Percentiles rank a stretch among this genome's conserved stretches.
Conservation (phyloP, 2,113 vertebrate species). For the Copsychus sechellarum region DNA sequence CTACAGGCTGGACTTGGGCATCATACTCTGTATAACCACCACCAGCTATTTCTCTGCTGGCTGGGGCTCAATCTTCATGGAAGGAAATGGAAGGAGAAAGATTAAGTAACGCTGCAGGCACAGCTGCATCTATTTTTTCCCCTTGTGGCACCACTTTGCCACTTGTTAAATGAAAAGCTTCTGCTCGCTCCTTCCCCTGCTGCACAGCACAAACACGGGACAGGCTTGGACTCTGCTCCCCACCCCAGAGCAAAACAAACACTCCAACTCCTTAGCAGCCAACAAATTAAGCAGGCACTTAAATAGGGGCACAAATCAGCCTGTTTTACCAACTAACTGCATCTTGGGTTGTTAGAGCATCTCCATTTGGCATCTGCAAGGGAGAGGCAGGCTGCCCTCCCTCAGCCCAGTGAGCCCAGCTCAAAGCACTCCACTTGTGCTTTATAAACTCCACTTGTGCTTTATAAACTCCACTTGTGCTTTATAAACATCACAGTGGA, state of each 20-base stretch:
- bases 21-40: background rate
- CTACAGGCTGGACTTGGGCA: constrained; percentile 31
- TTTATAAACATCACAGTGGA: background rate
- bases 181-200: background rate
- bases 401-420: background rate
- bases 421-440: background rate
- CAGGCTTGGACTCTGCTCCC: background rate
- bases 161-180: constrained; percentile 48
- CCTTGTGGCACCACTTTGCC: constrained; percentile 47
- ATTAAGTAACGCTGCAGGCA: constrained; percentile 59
- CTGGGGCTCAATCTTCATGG: constrained; percentile 45
- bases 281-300: background rate
- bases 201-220: background rate
- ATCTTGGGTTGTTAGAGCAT: background rate
- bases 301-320: background rate
- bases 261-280: background rate
- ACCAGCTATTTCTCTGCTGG: constrained; percentile 52
- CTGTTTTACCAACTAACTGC: background rate
- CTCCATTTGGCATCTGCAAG: background rate
- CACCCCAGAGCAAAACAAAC: background rate
- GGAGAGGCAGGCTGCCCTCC: background rate
- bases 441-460: background rate
- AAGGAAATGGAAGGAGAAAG: constrained; percentile 49
- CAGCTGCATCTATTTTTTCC: constrained; percentile 36
- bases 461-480: background rate